Evolutionary conservation across 1,140 invertebrate genomes (phyloP).

Genomic region (Fopius arisanus): DNA sequence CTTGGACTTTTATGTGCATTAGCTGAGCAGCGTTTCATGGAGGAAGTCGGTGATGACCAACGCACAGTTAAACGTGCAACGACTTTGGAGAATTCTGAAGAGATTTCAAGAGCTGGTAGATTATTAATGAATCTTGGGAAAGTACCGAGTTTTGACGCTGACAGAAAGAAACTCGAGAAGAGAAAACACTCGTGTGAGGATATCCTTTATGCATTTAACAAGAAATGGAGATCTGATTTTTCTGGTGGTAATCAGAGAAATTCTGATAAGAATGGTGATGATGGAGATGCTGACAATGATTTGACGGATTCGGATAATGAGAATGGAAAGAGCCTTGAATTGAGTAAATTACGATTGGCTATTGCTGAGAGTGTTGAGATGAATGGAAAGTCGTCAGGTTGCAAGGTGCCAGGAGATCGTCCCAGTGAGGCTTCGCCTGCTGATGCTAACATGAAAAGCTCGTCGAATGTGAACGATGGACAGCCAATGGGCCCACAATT

Average conservation of each 20-base stretch:
- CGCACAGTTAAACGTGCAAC: slow-evolving; percentile 25
- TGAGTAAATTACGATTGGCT: slow-evolving; percentile 36
- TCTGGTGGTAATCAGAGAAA: slow-evolving; percentile 1
- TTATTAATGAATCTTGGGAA: slow-evolving; percentile 45
- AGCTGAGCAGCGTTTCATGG: slow-evolving; percentile 83
- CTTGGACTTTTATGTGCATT: slow-evolving; percentile 83
- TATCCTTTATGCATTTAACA: slow-evolving; percentile 11
- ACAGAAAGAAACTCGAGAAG: slow-evolving; percentile 42
- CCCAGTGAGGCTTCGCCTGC: slow-evolving; percentile 59
- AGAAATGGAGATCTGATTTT: slow-evolving; percentile 33
- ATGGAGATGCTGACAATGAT: slow-evolving; percentile 31
- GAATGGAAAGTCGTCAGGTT: slow-evolving; percentile 1
- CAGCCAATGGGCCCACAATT: too few species aligned
- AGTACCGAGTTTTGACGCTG: slow-evolving; percentile 33
- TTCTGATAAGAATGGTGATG: slow-evolving; percentile 14
- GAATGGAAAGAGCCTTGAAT: slow-evolving; percentile 61
- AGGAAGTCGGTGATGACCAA: slow-evolving; percentile 69
- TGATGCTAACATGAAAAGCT: slow-evolving; percentile 41
- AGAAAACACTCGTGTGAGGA: slow-evolving; percentile 32
- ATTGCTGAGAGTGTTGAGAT: slow-evolving; percentile 20
- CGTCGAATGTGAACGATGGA: slow-evolving; percentile 77
- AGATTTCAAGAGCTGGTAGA: slow-evolving; percentile 42
- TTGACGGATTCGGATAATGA: slow-evolving; percentile 48
- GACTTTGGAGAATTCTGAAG: slow-evolving; percentile 44
- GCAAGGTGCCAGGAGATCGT: background rate